Evolutionary conservation across 2,797 vertebrate species (phyloP).

Genomic region (Thripadectes ignobilis): DNA sequence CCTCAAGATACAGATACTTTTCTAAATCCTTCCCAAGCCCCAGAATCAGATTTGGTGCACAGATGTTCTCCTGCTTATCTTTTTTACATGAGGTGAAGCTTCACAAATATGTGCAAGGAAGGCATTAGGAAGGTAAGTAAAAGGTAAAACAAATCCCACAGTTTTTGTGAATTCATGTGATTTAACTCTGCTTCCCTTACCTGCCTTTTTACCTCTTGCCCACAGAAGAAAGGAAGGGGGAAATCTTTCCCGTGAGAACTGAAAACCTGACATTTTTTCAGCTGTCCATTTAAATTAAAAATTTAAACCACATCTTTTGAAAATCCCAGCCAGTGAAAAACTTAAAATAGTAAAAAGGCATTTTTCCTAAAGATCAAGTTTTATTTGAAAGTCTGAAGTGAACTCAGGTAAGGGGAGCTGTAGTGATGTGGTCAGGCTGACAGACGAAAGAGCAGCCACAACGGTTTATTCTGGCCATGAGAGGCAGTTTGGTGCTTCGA

Average conservation of each 20-base stretch:
- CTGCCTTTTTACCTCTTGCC: fast-evolving
- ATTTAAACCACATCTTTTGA: background rate
- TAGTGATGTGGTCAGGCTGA: background rate
- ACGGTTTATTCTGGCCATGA: background rate
- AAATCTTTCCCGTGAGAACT: background rate
- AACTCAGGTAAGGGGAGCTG: background rate
- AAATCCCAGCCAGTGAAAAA: background rate
- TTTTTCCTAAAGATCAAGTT: background rate
- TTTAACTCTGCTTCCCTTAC: background rate
- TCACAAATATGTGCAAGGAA: background rate
- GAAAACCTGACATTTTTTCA: background rate
- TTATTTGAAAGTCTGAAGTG: background rate
- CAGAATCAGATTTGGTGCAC: background rate
- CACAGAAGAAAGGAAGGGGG: fast-evolving
- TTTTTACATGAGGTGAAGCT: background rate
- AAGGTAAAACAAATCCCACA: background rate
- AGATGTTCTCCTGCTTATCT: background rate
- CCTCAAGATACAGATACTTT: background rate
- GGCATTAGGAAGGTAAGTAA: background rate
- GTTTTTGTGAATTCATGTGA: background rate
- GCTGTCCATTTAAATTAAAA: background rate
- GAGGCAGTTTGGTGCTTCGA: background rate
- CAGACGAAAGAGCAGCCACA: background rate
- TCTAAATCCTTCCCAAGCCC: background rate
- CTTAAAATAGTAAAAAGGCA: background rate